These are phyloP conservation scores for Pitta sordida DNA, from an alignment of 2,113 vertebrate species.

Conservation along the genomic window DNA sequence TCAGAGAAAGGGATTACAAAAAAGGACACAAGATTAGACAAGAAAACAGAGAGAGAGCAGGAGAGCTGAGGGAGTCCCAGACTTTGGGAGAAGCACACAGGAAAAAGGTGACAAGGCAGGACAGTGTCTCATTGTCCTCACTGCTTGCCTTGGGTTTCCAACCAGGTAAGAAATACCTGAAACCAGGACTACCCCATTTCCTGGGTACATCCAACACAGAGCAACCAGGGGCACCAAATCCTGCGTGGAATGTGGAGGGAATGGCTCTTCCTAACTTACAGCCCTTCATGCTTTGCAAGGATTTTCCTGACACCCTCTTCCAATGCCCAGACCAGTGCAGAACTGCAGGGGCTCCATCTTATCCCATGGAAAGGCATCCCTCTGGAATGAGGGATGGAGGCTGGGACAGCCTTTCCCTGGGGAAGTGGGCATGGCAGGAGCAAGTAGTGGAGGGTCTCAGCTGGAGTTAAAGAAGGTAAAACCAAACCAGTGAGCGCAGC, in stretches of 20 bases:
- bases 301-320: background rate
- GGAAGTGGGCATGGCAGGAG: background rate
- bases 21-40: background rate
- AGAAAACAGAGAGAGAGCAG: background rate
- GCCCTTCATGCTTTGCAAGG: background rate
- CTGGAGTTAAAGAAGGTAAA: background rate
- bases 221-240: background rate
- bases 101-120: background rate
- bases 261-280: background rate
- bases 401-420: background rate
- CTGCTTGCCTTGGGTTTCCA: background rate
- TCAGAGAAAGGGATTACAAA: background rate
- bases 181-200: background rate
- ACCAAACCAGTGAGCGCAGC: background rate
- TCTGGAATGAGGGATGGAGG: background rate
- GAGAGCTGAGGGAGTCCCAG: background rate
- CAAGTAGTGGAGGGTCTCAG: background rate
- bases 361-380: background rate
- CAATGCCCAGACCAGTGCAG: rapidly evolving
- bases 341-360: background rate
- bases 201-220: background rate
- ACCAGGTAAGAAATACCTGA: background rate
- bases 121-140: background rate
- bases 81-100: background rate
- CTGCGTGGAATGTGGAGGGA: rapidly evolving